phyloP scores from a whole-genome alignment of 2,113 vertebrate species.

The Spheniscus mendiculus region DNA sequence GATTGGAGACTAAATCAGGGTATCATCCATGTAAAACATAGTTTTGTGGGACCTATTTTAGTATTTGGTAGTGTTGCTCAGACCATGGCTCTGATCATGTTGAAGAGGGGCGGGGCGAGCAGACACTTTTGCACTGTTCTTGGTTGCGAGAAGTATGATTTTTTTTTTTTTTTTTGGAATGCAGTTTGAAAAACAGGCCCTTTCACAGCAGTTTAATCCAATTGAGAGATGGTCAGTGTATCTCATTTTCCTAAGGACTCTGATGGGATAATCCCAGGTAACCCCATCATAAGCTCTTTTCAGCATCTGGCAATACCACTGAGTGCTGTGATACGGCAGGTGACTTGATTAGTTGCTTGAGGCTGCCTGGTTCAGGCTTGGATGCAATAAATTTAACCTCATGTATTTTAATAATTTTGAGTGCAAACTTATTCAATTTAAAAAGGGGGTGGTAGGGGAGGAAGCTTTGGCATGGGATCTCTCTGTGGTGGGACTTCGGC shows the following conservation, averaged over 20 bases:
- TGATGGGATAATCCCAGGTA: constrained; percentile 50
- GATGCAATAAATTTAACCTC: not conserved
- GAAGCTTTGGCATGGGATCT: not conserved
- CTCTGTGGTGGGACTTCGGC: not conserved
- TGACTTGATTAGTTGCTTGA: not conserved
- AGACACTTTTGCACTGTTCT: not conserved
- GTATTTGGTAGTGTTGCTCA: not conserved
- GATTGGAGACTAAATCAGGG: not conserved
- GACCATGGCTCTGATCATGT: not conserved
- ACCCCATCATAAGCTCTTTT: not conserved
- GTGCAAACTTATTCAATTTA: not conserved
- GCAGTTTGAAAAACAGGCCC: not conserved
- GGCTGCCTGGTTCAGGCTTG: not conserved
- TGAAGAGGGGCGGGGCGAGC: not conserved
- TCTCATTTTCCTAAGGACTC: constrained; percentile 16
- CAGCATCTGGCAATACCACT: not conserved
- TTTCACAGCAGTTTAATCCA: not conserved
- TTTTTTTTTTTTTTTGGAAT: not conserved
- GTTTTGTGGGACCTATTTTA: not conserved
- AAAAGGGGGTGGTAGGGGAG: accelerated
- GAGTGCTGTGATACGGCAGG: not conserved
- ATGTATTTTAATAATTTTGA: not conserved
- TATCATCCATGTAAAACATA: not conserved
- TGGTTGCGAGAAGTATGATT: not conserved
- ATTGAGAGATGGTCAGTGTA: not conserved